Evolutionary conservation across 2,888 invertebrate species (phyloP).

Genomic region (Oligia strigilis): DNA sequence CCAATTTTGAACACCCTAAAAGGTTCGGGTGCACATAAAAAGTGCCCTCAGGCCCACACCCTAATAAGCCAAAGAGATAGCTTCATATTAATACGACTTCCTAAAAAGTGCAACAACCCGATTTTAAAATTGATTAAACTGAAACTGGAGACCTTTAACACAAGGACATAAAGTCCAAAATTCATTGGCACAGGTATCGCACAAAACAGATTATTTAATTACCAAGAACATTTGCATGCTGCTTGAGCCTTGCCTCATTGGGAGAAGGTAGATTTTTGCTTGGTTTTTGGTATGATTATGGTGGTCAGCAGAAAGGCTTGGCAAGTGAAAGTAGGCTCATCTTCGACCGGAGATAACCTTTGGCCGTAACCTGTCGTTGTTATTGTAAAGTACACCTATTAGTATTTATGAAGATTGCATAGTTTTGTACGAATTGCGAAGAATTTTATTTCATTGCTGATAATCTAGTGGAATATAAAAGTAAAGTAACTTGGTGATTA

Average conservation of each 20-base stretch:
- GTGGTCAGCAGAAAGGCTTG: slow-evolving; percentile 70
- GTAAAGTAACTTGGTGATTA: slow-evolving; percentile 40
- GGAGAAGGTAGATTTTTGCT: slow-evolving; percentile 32
- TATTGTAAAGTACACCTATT: slow-evolving; percentile 85
- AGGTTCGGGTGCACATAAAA: slow-evolving; percentile 53
- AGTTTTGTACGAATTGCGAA: slow-evolving; percentile 59
- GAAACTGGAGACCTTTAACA: slow-evolving; percentile 32
- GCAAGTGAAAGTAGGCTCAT: slow-evolving; percentile 87
- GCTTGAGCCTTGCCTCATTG: not conserved
- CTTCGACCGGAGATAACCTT: slow-evolving; percentile 85
- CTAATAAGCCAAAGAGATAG: slow-evolving; percentile 65
- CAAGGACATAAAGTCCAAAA: slow-evolving; percentile 57
- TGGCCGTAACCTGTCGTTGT: slow-evolving; percentile 84
- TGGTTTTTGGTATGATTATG: slow-evolving; percentile 19
- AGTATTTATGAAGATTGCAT: slow-evolving; percentile 73
- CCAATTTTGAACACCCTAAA: slow-evolving; percentile 46
- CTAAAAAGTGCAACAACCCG: slow-evolving; percentile 66
- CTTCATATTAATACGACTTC: slow-evolving; percentile 64
- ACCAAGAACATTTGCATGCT: slow-evolving; percentile 54
- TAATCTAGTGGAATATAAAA: slow-evolving; percentile 34
- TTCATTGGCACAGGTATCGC: slow-evolving; percentile 65
- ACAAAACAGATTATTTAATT: slow-evolving; percentile 69
- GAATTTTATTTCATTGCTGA: slow-evolving; percentile 59
- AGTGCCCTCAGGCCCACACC: slow-evolving; percentile 60
- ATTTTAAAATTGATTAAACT: slow-evolving; percentile 57